Percentiles rank a stretch among this genome's conserved stretches.
Evolutionary conservation across 2,113 vertebrate species (phyloP).

Genomic region (Alectura lathami): DNA sequence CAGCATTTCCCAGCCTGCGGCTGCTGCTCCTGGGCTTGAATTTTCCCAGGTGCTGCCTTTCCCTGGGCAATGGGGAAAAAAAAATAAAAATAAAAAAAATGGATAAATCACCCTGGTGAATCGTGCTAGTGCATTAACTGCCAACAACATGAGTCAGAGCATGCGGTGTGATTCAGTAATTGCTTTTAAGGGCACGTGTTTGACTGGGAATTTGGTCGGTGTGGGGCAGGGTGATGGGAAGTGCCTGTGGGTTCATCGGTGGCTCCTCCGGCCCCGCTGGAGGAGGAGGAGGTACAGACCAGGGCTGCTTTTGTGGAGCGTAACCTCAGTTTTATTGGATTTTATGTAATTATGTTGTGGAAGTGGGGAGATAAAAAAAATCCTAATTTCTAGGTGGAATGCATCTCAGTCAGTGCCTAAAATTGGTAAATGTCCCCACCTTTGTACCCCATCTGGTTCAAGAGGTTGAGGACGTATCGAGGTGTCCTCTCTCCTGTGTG

Average conservation of each 20-base stretch:
- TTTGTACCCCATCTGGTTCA: background rate
- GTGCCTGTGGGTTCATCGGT: background rate
- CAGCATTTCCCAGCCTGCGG: background rate
- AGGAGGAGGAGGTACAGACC: background rate
- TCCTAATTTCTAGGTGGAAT: background rate
- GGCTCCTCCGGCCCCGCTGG: background rate
- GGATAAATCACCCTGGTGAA: background rate
- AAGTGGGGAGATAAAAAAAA: background rate
- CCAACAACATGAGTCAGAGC: background rate
- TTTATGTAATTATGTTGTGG: background rate
- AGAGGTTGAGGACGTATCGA: background rate
- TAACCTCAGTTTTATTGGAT: background rate
- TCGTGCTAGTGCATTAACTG: background rate
- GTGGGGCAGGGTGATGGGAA: background rate
- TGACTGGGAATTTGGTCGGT: background rate
- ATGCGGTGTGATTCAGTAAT: accelerated
- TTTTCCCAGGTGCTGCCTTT: background rate
- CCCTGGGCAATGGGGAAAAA: background rate
- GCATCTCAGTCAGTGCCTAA: background rate
- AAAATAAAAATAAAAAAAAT: background rate
- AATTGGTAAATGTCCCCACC: background rate
- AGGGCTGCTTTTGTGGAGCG: background rate
- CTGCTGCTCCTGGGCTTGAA: background rate
- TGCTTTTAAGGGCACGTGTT: background rate
- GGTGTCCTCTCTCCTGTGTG: background rate